phyloP scores from a whole-genome alignment of 2,113 vertebrate species.

The Podarcis cretensis region DNA sequence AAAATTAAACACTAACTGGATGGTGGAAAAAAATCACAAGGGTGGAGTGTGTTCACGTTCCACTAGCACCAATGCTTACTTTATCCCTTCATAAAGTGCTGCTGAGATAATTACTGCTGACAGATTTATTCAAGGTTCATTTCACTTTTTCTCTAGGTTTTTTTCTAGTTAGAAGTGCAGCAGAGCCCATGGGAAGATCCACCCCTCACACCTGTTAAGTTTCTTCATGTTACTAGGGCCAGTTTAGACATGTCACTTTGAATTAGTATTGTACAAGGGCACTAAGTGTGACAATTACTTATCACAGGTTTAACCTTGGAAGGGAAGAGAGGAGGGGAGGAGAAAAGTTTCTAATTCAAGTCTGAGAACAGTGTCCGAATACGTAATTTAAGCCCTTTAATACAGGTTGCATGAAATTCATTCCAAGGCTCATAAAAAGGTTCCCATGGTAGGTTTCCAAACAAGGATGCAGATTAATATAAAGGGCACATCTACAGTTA shows the following conservation, averaged over 20 bases:
- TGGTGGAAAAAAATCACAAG: slow-evolving; percentile 64
- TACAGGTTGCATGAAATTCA: slow-evolving; percentile 75
- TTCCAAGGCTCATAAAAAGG: slow-evolving; percentile 60
- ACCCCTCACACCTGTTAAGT: slow-evolving; percentile 89
- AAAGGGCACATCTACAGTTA: slow-evolving; percentile 57
- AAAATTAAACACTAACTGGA: slow-evolving; percentile 70
- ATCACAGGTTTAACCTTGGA: slow-evolving; percentile 79
- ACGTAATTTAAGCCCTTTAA: slow-evolving; percentile 82
- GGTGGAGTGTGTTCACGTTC: slow-evolving; percentile 76
- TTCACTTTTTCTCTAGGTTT: slow-evolving; percentile 87
- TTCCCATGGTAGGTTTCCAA: slow-evolving; percentile 69
- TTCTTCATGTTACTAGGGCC: slow-evolving; percentile 82
- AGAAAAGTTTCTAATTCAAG: slow-evolving; percentile 82
- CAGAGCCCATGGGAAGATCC: slow-evolving; percentile 81
- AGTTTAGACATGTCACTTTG: slow-evolving; percentile 82
- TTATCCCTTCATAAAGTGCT: slow-evolving; percentile 80
- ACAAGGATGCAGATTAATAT: slow-evolving; percentile 56
- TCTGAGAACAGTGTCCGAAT: slow-evolving; percentile 83
- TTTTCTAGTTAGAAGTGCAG: slow-evolving; percentile 83
- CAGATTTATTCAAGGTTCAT: slow-evolving; percentile 94
- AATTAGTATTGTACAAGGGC: slow-evolving; percentile 80
- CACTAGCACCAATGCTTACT: slow-evolving; percentile 81
- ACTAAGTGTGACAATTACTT: slow-evolving; percentile 86
- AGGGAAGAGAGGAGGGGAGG: slow-evolving; percentile 56
- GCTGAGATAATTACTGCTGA: slow-evolving; percentile 97